Conservation (phyloP, 1,140 invertebrate genomes). For the Drosophila pruinosa region DNA sequence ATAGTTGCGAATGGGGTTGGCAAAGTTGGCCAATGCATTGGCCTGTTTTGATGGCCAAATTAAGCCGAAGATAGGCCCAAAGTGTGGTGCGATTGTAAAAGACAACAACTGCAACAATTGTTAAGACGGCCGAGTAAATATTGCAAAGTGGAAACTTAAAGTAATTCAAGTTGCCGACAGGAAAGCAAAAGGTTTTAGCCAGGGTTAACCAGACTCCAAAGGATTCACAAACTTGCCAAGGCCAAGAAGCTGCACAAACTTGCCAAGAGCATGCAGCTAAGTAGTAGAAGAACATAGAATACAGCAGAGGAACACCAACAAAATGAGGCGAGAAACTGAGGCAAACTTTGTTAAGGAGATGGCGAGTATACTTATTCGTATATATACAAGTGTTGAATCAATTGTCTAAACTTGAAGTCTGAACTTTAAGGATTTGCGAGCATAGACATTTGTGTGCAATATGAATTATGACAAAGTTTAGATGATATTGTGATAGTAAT, state of each 20-base stretch:
- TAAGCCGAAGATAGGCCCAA: conserved; percentile 37
- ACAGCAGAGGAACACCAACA: too few relatives aligned
- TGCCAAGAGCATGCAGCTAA: conserved; percentile 27
- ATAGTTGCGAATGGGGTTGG: conserved; percentile 9
- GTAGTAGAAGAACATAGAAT: conserved; percentile 9
- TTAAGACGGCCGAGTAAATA: conserved; percentile 42
- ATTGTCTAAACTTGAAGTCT: conserved; percentile 22
- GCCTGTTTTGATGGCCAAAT: conserved; percentile 46
- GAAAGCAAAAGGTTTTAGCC: conserved; percentile 22
- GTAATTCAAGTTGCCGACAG: conserved; percentile 54
- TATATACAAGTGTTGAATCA: conserved; percentile 11
- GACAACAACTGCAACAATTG: conserved; percentile 36
- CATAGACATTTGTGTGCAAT: neutral
- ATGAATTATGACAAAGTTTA: too few relatives aligned
- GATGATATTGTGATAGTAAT: too few relatives aligned
- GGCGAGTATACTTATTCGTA: neutral
- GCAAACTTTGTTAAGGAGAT: conserved; percentile 9
- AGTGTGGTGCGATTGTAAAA: conserved; percentile 1
- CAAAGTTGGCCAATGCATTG: conserved; percentile 30
- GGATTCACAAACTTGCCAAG: conserved; percentile 60
- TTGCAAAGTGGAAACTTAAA: conserved; percentile 47
- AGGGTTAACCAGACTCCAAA: conserved; percentile 56
- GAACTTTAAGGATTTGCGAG: conserved; percentile 9
- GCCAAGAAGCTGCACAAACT: conserved; percentile 52
- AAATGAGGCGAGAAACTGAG: conserved; percentile 13